phyloP scores from a whole-genome alignment of 1,140 invertebrate genomes.

The Cotesia glomerata region DNA sequence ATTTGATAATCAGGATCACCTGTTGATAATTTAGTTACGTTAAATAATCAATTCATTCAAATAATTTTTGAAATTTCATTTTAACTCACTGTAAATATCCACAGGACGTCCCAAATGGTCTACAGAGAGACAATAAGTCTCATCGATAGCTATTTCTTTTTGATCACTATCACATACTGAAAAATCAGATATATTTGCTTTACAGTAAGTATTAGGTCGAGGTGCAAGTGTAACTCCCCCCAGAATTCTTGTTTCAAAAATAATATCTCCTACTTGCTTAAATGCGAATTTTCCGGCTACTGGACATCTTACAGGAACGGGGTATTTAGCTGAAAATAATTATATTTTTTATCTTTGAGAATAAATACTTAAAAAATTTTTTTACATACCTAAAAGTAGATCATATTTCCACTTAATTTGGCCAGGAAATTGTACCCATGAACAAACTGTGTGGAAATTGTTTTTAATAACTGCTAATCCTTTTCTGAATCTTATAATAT shows the following conservation, averaged over 20 bases:
- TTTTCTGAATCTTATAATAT: constrained; percentile 91
- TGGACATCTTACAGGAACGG: constrained; percentile 91
- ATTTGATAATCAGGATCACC: constrained; percentile 95
- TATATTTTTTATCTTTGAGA: not conserved
- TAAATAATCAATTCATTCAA: not conserved
- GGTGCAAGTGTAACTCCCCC: constrained; percentile 94
- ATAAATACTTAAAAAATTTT: not conserved
- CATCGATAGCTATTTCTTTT: constrained; percentile 91
- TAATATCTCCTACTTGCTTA: constrained; percentile 84
- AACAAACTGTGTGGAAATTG: constrained; percentile 90
- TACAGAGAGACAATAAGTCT: constrained; percentile 94
- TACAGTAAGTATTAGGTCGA: constrained; percentile 90
- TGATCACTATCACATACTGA: constrained; percentile 93
- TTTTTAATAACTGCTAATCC: constrained; percentile 89
- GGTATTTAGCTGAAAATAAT: constrained; percentile 78
- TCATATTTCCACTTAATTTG: constrained; percentile 87
- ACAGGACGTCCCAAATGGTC: constrained; percentile 91
- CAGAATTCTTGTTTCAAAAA: constrained; percentile 89
- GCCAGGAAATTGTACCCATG: constrained; percentile 90
- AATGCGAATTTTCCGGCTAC: constrained; percentile 96
- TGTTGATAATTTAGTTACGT: constrained; percentile 47
- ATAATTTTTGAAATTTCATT: not conserved
- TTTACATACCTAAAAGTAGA: constrained; percentile 73
- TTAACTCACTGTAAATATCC: constrained; percentile 83
- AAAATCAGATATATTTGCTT: constrained; percentile 93